Conservation (phyloP, 92 coral and sea anemone species). For the Metridium senile region DNA sequence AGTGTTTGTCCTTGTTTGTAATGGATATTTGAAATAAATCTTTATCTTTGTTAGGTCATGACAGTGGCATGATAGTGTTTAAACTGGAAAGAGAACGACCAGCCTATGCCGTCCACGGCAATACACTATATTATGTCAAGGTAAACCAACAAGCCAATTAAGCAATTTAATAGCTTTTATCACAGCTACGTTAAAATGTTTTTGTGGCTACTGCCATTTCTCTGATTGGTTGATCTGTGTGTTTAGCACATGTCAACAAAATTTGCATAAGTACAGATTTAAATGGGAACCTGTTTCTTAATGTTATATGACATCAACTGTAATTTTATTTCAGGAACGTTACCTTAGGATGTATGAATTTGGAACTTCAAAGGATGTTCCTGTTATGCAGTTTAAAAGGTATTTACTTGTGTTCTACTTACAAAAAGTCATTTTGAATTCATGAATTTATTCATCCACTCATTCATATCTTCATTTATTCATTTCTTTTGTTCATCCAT, state of each 20-base stretch:
- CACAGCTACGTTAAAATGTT: neutral
- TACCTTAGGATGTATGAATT: constrained; percentile 96
- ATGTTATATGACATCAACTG: neutral
- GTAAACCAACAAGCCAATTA: constrained; percentile 38
- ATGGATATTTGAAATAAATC: neutral
- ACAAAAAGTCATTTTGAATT: no score
- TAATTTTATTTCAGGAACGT: constrained; percentile 53
- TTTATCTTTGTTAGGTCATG: constrained; percentile 78
- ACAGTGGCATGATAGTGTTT: constrained; percentile 98
- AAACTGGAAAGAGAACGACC: constrained; percentile 97
- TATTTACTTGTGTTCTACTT: no score
- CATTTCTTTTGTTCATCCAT: no score
- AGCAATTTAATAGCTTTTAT: neutral
- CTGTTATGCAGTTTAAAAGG: constrained; percentile 97
- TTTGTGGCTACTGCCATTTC: neutral
- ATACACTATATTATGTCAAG: constrained; percentile 92
- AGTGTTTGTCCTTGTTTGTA: neutral
- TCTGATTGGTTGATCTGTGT: no score
- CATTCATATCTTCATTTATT: no score
- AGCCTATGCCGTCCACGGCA: constrained; percentile 99
- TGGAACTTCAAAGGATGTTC: constrained; percentile 97
- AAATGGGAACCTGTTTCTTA: no score
- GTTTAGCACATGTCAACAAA: neutral
- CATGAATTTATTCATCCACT: no score
- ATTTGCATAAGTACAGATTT: no score